Evolutionary conservation across 2,113 vertebrate species (phyloP), one percentile per base, ranked within the genome.

Genomic region (Zingel zingel): DNA sequence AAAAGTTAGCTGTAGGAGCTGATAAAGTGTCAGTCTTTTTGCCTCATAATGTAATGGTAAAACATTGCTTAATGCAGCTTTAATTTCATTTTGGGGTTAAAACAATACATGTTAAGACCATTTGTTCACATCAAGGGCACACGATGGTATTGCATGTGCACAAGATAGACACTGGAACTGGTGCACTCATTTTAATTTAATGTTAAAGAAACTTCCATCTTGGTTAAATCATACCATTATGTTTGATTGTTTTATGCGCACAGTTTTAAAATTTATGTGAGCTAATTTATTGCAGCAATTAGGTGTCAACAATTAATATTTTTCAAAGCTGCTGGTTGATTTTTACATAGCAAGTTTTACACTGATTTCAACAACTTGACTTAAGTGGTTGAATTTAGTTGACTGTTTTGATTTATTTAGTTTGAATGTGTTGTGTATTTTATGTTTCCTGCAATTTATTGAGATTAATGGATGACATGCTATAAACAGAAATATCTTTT

Each of bases 41-140:
- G 56, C 54, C 56, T 73, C 54, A 51, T 84, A 57, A 33, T 82
- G 53, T 74, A 66, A 69, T 36, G 50, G 50, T 69, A 56, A 69
- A 64, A 53, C 75, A 86, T 84, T 81, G 89, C 89, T 92, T 92
- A 89, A 91, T 90, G 93, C 91, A 92, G 93, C 93, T 93, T 94
- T 89, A 86, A 71, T 47, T 45, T 84, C 9, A 74, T 72, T 66
- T 66, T 48, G 39, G 64, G 82, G 19, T 56, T 77, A 54, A 86
- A 62, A 53, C 47, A 4, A 73, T 71, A 56, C 78, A 71, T 71
- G 73, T 76, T 85, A 82, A 81, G 27, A 33, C 78, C 68, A 63
- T 36, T 56, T 80, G 74, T 69, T 84, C 88, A 43, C 57, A 62
- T 72, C 62, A 19, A 67, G 65, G 73, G 58, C 72, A 83, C 33